A percentile compares a stretch with the other conserved stretches of the same genome.
phyloP scores from a whole-genome alignment of 2,113 vertebrate species.

The Psilopsiagon aymara region DNA sequence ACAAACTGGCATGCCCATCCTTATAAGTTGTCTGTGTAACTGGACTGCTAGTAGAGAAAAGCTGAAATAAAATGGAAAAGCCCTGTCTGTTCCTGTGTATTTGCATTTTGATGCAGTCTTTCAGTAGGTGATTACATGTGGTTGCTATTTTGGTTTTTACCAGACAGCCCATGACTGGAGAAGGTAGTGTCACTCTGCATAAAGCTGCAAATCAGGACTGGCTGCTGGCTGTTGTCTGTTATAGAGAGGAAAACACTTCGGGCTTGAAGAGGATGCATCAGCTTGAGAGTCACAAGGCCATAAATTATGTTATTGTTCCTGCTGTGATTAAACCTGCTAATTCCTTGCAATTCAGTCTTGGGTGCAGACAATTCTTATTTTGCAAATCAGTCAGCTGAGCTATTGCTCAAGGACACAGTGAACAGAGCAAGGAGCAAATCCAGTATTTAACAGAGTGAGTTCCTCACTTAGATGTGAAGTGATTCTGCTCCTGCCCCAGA shows the following conservation, averaged over 20 bases:
- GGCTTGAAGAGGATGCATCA: conserved; percentile 20
- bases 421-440: background rate
- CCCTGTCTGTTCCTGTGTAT: background rate
- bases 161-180: conserved; percentile 16
- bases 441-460: background rate
- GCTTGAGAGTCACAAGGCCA: conserved; percentile 3
- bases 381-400: background rate
- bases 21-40: background rate
- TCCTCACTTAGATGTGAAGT: background rate
- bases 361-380: background rate
- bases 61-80: background rate
- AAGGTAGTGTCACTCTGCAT: background rate
- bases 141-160: conserved; percentile 40
- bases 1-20: background rate
- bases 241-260: background rate
- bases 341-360: conserved; percentile 15
- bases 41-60: background rate
- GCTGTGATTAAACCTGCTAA: conserved; percentile 42
- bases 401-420: background rate
- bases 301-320: conserved; percentile 9
- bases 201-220: background rate
- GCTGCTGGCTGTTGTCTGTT: conserved; percentile 10
- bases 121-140: conserved; percentile 11
- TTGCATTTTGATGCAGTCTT: conserved; percentile 17
- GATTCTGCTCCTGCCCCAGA: background rate